Evolutionary conservation across 1,140 invertebrate species (phyloP), one percentile per base, ranked within the genome.

Genomic region (Lysiphlebus fabarum): DNA sequence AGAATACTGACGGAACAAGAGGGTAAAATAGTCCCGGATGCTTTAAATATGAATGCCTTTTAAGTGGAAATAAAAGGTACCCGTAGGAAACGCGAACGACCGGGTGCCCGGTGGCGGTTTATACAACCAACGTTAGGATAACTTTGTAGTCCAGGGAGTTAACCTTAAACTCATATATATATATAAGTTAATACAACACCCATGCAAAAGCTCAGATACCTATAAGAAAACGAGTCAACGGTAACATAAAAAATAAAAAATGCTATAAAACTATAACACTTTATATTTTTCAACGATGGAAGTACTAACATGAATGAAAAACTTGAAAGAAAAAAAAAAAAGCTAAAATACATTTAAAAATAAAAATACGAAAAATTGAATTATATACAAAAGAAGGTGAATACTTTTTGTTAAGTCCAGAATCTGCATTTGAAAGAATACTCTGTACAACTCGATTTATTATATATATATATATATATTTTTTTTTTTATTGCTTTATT

Each of bases 1-100:
- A 40, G 38, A 40, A 40, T 7, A 11, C 38, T 8, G 17, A 26
- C 17, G 17, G 38, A 40, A 8, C 10, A 33, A 9, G 48, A 7
- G 34, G 49, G 5, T 4, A n/a, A 10, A 34, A 36, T 51, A 37
- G 38, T 51, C 49, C 40, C 64, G 67, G 64, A 68, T 71, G 67
- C 56, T 72, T 72, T 68, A 73, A 75, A 75, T 70, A 71, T 72
- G 68, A 72, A 75, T 70, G 64, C 60, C 64, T 54, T 63, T 73
- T 71, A 71, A 73, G 69, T 71, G 67, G 67, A 67, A 70, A 70
- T 65, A 73, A 73, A 74, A 70, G 62, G 67, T 48, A 54, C 11
- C 47, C 3, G n/a, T 8, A 43, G 48, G 56, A 17, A 42, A 48
- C 41, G 44, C 34, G 47, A 58, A 55, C 44, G 50, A 43, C 53